Conservation (phyloP, 2,888 invertebrate genomes). For the Orthosia gracilis region DNA sequence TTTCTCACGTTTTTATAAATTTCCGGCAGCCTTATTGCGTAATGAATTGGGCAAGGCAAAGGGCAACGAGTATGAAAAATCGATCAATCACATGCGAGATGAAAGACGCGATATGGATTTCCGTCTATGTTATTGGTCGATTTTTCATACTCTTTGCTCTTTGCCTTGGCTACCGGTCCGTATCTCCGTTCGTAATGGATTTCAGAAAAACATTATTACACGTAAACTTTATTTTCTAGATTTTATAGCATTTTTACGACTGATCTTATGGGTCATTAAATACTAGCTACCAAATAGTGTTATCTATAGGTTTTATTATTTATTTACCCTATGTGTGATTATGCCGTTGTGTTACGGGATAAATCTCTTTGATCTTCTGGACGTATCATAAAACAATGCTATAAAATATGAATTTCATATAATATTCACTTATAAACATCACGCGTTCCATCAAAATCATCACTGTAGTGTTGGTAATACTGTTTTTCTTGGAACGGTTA, state of each 20-base stretch:
- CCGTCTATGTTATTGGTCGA: too few species aligned
- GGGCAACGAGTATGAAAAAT: too few species aligned
- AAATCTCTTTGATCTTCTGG: constrained; percentile 63
- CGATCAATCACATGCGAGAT: too few species aligned
- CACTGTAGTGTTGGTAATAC: constrained; percentile 47
- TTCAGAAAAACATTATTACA: constrained; percentile 2
- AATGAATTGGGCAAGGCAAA: too few species aligned
- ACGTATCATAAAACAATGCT: constrained; percentile 55
- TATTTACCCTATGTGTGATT: constrained; percentile 55
- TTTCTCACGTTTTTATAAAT: neutral
- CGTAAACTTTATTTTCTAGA: constrained; percentile 18
- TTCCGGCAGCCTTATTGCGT: too few species aligned
- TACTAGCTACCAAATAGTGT: constrained; percentile 38
- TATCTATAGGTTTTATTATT: constrained; percentile 43
- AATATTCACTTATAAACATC: constrained; percentile 65
- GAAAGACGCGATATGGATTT: too few species aligned
- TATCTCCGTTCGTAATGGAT: constrained; percentile 1
- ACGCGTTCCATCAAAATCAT: constrained; percentile 62
- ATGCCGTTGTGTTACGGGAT: constrained; percentile 47
- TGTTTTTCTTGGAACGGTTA: constrained; percentile 72
- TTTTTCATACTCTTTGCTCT: too few species aligned
- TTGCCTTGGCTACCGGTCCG: too few species aligned
- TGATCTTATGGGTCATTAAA: constrained; percentile 37
- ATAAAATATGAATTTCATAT: constrained; percentile 62
- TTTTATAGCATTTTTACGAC: constrained; percentile 28